Evolutionary conservation across 1,140 invertebrate genomes (phyloP).

Genomic region (Arion vulgaris): DNA sequence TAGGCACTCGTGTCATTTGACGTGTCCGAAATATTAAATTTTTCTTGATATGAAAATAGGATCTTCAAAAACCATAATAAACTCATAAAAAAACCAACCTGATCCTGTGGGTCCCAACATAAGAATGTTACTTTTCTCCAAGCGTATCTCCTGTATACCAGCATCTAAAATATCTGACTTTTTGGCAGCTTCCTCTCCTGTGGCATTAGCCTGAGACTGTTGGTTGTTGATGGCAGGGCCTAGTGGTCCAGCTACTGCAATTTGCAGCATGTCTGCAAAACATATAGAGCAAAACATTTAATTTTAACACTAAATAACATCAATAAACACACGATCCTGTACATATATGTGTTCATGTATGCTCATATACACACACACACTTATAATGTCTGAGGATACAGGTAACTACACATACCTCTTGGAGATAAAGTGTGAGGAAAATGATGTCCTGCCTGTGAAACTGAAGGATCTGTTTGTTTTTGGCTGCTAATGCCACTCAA

Average conservation of each 20-base stretch:
- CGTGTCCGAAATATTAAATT: too few relatives aligned
- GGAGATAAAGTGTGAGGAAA: slow-evolving; percentile 46
- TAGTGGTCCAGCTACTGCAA: slow-evolving; percentile 84
- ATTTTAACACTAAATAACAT: too few relatives aligned
- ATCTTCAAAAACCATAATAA: too few relatives aligned
- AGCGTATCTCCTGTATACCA: slow-evolving; percentile 85
- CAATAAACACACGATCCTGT: too few relatives aligned
- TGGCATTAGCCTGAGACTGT: slow-evolving; percentile 43
- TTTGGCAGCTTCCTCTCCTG: slow-evolving; percentile 54
- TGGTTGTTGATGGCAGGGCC: slow-evolving; percentile 57
- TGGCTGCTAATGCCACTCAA: neutral
- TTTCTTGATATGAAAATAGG: too few relatives aligned
- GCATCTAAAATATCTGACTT: slow-evolving; percentile 86
- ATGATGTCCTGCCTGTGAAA: slow-evolving; percentile 35
- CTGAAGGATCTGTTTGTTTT: slow-evolving; percentile 33
- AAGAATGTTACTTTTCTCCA: slow-evolving; percentile 99
- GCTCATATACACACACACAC: too few relatives aligned
- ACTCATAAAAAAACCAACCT: slow-evolving; percentile 80
- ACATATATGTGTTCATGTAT: too few relatives aligned
- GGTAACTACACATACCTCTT: slow-evolving; percentile 39
- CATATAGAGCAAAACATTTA: neutral
- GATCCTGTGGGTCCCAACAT: slow-evolving; percentile 97
- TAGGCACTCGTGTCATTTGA: too few relatives aligned
- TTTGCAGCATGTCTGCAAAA: slow-evolving; percentile 44
- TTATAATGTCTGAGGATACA: too few relatives aligned